Conservation (phyloP, 2,888 invertebrate genomes). For the Phlogophora meticulosa region DNA sequence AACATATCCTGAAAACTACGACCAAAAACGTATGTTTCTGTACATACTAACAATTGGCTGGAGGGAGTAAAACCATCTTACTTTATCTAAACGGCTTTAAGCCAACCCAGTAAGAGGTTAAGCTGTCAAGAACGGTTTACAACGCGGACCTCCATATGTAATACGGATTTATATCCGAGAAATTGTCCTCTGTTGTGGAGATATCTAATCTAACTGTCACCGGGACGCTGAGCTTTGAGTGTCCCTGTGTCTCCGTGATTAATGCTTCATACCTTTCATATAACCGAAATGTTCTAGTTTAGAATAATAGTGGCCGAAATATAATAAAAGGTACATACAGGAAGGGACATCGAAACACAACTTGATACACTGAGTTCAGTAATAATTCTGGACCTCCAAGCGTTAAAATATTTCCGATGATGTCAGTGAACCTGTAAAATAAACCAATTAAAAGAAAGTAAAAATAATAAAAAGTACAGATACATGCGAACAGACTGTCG, state of each 20-base stretch:
- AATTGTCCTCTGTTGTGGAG: constrained; percentile 39
- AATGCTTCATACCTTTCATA: constrained; percentile 53
- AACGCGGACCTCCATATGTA: constrained; percentile 41
- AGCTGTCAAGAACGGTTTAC: constrained; percentile 51
- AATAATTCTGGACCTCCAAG: no score
- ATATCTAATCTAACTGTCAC: constrained; percentile 55
- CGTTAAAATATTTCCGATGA: no score
- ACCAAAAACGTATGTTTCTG: constrained; percentile 42
- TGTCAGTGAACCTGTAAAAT: no score
- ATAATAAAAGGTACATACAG: background rate
- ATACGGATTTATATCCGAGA: constrained; percentile 45
- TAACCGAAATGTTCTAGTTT: constrained; percentile 36
- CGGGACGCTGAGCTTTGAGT: constrained; percentile 27
- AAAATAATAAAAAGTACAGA: no score
- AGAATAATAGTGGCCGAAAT: constrained; percentile 16
- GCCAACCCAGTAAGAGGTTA: constrained; percentile 43
- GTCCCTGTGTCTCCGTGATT: constrained; percentile 42
- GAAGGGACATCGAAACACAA: no score
- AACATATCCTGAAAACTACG: constrained; percentile 35
- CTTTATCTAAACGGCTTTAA: constrained; percentile 48
- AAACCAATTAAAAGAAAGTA: no score
- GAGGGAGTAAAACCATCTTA: constrained; percentile 36
- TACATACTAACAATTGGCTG: constrained; percentile 33
- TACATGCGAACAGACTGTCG: no score
- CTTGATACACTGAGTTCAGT: no score